These are phyloP conservation scores for Calameuta filiformis DNA, from an alignment of 2,888 invertebrate species.

Conservation along the genomic window DNA sequence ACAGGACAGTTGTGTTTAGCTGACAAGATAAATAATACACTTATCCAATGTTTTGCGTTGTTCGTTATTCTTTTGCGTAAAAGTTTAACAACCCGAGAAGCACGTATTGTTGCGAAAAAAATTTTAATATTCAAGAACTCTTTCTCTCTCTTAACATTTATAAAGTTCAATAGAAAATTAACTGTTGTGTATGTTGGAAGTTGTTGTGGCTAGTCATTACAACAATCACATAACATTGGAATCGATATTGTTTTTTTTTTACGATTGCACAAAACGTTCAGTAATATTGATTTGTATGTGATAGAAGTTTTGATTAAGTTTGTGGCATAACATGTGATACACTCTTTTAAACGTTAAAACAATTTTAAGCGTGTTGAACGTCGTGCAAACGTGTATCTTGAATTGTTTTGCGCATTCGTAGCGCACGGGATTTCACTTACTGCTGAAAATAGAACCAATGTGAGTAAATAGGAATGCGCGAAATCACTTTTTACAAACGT, in stretches of 20 bases:
- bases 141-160: background rate
- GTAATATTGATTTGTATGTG: background rate
- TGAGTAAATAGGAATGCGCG: background rate
- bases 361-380: background rate
- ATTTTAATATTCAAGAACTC: background rate
- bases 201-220: background rate
- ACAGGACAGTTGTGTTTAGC: background rate
- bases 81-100: background rate
- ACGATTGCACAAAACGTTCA: background rate
- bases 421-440: background rate
- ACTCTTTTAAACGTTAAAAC: background rate
- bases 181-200: background rate
- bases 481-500: background rate
- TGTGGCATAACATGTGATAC: background rate
- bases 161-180: background rate
- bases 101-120: background rate
- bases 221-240: background rate
- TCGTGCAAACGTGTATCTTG: background rate
- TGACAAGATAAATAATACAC: background rate
- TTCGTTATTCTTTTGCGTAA: background rate
- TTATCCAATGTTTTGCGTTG: background rate
- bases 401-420: background rate
- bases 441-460: background rate
- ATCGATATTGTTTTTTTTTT: background rate
- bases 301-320: background rate